phyloP scores from a whole-genome alignment of 2,888 invertebrate genomes.

The Urechis unicinctus region DNA sequence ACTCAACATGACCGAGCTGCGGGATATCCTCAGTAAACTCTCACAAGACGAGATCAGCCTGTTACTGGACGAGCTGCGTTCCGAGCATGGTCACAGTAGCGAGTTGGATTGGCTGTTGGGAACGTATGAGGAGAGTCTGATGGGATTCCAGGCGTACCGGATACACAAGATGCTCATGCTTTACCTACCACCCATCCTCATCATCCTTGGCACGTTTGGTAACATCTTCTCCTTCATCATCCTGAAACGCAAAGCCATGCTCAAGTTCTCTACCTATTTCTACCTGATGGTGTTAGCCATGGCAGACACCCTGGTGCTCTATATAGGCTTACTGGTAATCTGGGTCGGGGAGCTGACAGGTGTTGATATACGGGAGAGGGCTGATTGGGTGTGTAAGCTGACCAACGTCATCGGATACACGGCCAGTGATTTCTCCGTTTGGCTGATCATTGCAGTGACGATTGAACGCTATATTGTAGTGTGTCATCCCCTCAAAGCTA shows the following conservation, averaged over 20 bases:
- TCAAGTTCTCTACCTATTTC: conserved; percentile 38
- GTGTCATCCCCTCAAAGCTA: conserved; percentile 38
- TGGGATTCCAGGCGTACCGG: conserved; percentile 9
- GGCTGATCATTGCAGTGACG: conserved; percentile 24
- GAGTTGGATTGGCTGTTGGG: too few species aligned
- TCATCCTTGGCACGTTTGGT: conserved; percentile 42
- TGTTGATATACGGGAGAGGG: conserved; percentile 26
- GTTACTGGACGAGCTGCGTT: too few species aligned
- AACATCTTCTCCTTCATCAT: conserved; percentile 41
- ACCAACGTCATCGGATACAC: conserved; percentile 33
- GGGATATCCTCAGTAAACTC: too few species aligned
- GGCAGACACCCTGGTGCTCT: conserved; percentile 40
- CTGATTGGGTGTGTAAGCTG: conserved; percentile 37
- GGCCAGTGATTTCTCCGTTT: conserved; percentile 34
- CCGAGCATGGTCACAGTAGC: too few species aligned
- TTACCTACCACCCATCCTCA: conserved; percentile 36
- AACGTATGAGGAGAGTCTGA: not conserved
- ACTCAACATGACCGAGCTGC: too few species aligned
- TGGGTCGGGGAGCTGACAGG: conserved; percentile 41
- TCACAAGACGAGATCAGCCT: too few species aligned
- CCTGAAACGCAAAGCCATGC: conserved; percentile 34
- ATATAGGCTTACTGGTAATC: conserved; percentile 34
- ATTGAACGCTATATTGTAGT: conserved; percentile 29
- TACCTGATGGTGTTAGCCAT: conserved; percentile 40
- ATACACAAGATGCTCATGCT: conserved; percentile 29